These are phyloP conservation scores for Propsilocerus akamusi DNA, from an alignment of 1,140 invertebrate species.

Conservation along the genomic window DNA sequence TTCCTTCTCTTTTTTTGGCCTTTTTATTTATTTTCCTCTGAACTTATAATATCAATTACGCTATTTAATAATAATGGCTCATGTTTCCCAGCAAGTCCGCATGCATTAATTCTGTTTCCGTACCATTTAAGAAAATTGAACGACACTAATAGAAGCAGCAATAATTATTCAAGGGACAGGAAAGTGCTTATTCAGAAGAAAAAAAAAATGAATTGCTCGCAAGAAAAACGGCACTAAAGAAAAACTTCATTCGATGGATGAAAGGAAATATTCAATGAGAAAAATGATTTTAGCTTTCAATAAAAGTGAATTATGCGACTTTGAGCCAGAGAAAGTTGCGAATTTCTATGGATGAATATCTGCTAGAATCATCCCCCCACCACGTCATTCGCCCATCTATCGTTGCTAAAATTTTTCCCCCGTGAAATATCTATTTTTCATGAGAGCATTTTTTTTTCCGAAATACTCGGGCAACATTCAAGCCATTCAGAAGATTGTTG, in stretches of 20 bases:
- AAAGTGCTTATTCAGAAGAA: neutral
- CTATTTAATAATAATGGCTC: too few species aligned
- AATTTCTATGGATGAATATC: neutral
- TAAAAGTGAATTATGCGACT: neutral
- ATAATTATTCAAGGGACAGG: neutral
- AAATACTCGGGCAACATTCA: too few species aligned
- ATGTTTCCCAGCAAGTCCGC: too few species aligned
- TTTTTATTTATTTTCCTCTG: too few species aligned
- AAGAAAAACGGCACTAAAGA: too few species aligned
- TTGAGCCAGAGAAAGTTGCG: neutral
- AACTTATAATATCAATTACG: too few species aligned
- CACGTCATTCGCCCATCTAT: neutral
- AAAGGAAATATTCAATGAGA: neutral
- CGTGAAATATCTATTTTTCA: conserved; percentile 4
- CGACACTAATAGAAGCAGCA: neutral
- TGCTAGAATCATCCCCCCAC: neutral
- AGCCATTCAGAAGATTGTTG: too few species aligned
- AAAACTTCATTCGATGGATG: neutral
- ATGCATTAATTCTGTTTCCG: too few species aligned
- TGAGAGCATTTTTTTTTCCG: neutral
- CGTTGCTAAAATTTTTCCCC: neutral
- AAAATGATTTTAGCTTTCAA: neutral
- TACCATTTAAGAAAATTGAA: too few species aligned
- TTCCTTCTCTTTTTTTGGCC: too few species aligned
- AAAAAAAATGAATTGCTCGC: too few species aligned